phyloP scores from a whole-genome alignment of 1,140 invertebrate species.

The Epicauta chinensis region DNA sequence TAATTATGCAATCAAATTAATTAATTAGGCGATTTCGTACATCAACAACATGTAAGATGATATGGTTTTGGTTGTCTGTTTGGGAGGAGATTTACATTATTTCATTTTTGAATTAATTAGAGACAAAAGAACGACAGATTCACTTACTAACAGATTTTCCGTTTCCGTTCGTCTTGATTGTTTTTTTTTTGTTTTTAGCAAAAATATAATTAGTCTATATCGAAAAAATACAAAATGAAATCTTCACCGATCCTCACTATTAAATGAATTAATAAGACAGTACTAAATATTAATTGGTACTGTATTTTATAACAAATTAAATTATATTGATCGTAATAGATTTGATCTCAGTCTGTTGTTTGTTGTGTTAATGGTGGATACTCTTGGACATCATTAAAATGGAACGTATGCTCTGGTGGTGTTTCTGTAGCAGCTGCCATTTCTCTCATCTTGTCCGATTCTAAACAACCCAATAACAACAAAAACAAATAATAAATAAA shows the following conservation, averaged over 20 bases:
- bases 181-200: background rate
- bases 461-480: conserved; percentile 51
- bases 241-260: conserved; percentile 36
- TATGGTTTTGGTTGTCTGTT: no score
- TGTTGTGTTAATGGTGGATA: conserved; percentile 71
- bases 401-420: conserved; percentile 58
- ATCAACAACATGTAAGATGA: no score
- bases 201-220: conserved; percentile 23
- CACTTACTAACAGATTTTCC: background rate
- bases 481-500: background rate
- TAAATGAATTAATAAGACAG: conserved; percentile 34
- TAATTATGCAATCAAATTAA: no score
- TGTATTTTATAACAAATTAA: background rate
- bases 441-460: conserved; percentile 71
- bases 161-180: background rate
- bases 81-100: no score
- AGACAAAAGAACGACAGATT: background rate
- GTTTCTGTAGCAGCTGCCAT: conserved; percentile 62
- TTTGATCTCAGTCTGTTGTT: conserved; percentile 51
- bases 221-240: conserved; percentile 32
- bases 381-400: conserved; percentile 73
- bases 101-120: no score
- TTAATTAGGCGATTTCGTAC: no score
- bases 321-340: background rate
- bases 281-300: conserved; percentile 33